A percentile compares a stretch with the other conserved stretches of the same genome.
Conservation (phyloP, 2,113 vertebrate species). For the Symphodus melops region DNA sequence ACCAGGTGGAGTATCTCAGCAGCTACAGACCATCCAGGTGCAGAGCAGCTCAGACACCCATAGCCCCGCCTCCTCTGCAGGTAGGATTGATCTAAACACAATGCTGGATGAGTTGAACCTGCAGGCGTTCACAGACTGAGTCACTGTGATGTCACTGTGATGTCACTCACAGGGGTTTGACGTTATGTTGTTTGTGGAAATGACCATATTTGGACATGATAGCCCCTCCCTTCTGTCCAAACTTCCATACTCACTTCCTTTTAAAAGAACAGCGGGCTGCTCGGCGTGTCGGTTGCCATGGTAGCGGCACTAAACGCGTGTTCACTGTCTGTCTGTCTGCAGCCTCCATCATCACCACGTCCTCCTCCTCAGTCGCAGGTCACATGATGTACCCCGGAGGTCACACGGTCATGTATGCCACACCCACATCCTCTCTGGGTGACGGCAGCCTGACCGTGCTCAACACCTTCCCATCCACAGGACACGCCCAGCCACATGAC, state of each 20-base stretch:
- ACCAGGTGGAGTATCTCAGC: conserved; percentile 90
- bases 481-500: conserved; percentile 86
- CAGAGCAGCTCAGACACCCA: conserved; percentile 92
- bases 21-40: conserved; percentile 92
- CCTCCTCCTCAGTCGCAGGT: conserved; percentile 89
- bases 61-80: conserved; percentile 88
- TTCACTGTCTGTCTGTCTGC: conserved; percentile 47
- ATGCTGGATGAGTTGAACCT: no score
- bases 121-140: no score
- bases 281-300: no score
- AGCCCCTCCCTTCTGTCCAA: no score
- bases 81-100: conserved; percentile 66
- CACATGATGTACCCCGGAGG: conserved; percentile 96
- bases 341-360: conserved; percentile 91
- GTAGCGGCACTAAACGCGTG: no score
- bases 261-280: no score
- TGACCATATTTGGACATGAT: no score
- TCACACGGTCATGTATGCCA: conserved; percentile 92
- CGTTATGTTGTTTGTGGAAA: no score
- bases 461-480: conserved; percentile 90
- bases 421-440: conserved; percentile 85
- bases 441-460: conserved; percentile 92
- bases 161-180: no score
- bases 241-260: no score
- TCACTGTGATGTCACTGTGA: no score